Percentiles rank a stretch among this genome's conserved stretches.
Evolutionary conservation across 2,888 invertebrate genomes (phyloP).

Genomic region (Cetonia aurata): DNA sequence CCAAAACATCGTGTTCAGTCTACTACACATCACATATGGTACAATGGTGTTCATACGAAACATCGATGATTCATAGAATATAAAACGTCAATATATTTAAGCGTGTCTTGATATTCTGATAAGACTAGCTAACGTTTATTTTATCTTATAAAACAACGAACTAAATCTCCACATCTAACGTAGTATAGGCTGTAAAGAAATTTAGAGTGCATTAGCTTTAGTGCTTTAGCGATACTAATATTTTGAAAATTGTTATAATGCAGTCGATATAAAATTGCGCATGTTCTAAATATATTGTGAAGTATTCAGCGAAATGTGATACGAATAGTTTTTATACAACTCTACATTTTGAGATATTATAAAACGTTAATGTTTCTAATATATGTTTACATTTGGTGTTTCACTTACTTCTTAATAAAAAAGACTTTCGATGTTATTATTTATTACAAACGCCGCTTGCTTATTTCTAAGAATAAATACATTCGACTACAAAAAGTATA

Average conservation of each 20-base stretch:
- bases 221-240: too few relatives aligned
- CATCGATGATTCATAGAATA: slow-evolving; percentile 8
- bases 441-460: slow-evolving; percentile 18
- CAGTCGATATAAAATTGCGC: background rate
- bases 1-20: slow-evolving; percentile 26
- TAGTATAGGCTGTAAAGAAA: too few relatives aligned
- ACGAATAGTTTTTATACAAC: slow-evolving; percentile 4
- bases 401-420: slow-evolving; percentile 30
- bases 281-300: too few relatives aligned
- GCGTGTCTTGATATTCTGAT: too few relatives aligned
- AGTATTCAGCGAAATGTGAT: too few relatives aligned
- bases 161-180: too few relatives aligned
- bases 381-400: slow-evolving; percentile 26
- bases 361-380: slow-evolving; percentile 22
- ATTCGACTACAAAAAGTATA: background rate
- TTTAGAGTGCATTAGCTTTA: too few relatives aligned
- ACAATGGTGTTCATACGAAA: slow-evolving; percentile 28
- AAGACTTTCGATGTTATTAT: slow-evolving; percentile 36
- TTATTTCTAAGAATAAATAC: slow-evolving; percentile 31
- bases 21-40: slow-evolving; percentile 32
- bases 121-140: too few relatives aligned
- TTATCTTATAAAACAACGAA: too few relatives aligned
- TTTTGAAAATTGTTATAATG: background rate
- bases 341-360: slow-evolving; percentile 6
- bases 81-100: too few relatives aligned